Base-by-base conservation (phyloP, 2,888 invertebrate genomes). In the Drosophila stalkeri region DNA sequence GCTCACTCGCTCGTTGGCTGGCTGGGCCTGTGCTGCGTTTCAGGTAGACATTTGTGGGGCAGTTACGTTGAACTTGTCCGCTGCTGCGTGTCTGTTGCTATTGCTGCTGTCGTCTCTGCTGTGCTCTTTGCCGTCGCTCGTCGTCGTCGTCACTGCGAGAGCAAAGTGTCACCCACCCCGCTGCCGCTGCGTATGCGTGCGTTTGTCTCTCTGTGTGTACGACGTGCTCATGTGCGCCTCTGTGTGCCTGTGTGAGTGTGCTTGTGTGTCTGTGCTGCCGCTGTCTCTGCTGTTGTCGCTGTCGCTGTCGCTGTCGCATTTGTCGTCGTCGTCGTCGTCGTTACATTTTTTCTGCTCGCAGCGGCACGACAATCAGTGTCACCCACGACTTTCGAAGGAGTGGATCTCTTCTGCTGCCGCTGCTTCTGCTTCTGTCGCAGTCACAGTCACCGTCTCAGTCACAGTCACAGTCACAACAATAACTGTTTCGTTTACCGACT, bases 1-100 rank as follows among this genome's bases (percentile, higher is more conserved):
- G 73, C 60, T 69, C 59, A 62, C 57, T 70, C 71, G 77, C 66
- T 69, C 73, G 75, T 66, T 75, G 55, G 59, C 51, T 70, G 64
- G 73, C 80, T 69, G 68, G 49, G 57, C 57, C 57, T 57, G 33
- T 43, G 57, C 70, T 80, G 67, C 59, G 77, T 63, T 79, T 75
- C 85, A 81, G 81, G 82, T 82, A 87, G 85, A 84, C 83, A 86
- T 86, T 91, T 89, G 89, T 90, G 90, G 79, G 91, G 91, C 92
- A 92, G 91, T 92, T 91, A 90, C 91, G 90, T 90, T 91, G 89
- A 90, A 92, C 89, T 92, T 92, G 92, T 92, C 91, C 91, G 90
- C 89, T 91, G 90, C 91, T 91, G 90, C 91, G 91, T 92, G 85
- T 86, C 81, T 80, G 46, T 23, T 46, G 67, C 67, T 62, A 27